Percentiles rank a stretch among this genome's conserved stretches.
These are phyloP conservation scores for Chloropsis hardwickii DNA, from an alignment of 2,113 vertebrate genomes.

Conservation along the genomic window DNA sequence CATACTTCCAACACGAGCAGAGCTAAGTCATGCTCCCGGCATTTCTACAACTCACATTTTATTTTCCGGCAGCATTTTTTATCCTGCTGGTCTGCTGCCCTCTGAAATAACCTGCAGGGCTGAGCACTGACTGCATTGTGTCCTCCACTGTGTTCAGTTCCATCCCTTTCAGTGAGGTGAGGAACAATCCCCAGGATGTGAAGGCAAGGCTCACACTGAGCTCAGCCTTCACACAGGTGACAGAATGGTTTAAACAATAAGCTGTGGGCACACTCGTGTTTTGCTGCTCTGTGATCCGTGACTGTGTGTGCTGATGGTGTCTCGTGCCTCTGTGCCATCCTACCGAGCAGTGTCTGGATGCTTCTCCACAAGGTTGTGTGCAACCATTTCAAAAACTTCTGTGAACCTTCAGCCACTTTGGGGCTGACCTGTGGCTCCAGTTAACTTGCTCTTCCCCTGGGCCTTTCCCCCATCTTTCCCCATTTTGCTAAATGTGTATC, in stretches of 20 bases:
- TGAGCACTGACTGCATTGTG: neutral
- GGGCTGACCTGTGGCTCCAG: neutral
- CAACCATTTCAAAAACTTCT: neutral
- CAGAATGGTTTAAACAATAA: neutral
- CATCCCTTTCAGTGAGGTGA: neutral
- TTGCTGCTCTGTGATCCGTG: neutral
- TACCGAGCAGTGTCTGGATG: neutral
- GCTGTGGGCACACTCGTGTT: neutral
- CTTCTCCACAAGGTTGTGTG: neutral
- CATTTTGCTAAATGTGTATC: neutral
- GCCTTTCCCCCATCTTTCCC: neutral
- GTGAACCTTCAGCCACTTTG: neutral
- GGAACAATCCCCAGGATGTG: neutral
- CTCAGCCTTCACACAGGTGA: neutral
- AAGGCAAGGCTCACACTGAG: neutral
- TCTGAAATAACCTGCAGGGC: neutral
- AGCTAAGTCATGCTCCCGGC: neutral
- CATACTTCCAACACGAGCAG: neutral
- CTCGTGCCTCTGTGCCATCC: neutral
- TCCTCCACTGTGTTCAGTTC: neutral
- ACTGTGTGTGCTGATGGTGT: fast-evolving
- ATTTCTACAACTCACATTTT: neutral
- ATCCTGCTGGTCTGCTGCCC: fast-evolving
- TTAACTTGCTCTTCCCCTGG: neutral
- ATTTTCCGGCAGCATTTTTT: neutral